Percentiles rank a stretch among this genome's conserved stretches.
Conservation (phyloP, 1,140 invertebrate genomes). For the Uloborus diversus region DNA sequence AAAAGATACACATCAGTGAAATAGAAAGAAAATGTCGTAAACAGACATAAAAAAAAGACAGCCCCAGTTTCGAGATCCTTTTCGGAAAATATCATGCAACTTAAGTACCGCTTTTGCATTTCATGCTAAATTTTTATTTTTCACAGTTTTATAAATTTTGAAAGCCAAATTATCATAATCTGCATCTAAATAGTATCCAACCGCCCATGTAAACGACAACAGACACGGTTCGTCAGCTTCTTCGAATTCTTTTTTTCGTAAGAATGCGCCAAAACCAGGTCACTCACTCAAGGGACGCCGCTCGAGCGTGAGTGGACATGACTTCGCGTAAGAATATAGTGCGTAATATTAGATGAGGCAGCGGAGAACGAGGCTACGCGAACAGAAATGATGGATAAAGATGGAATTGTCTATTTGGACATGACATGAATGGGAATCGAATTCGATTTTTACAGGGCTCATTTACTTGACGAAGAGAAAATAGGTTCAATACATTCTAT, state of each 20-base stretch:
- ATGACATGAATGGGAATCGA: too few species aligned
- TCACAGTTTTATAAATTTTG: not conserved
- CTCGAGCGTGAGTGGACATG: constrained; percentile 9
- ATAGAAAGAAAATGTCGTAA: too few species aligned
- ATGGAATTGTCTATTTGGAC: too few species aligned
- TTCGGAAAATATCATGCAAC: too few species aligned
- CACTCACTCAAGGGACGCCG: constrained; percentile 3
- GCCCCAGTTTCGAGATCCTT: too few species aligned
- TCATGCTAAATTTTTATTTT: too few species aligned
- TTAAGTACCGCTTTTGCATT: too few species aligned
- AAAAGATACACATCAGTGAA: too few species aligned
- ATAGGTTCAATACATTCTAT: too few species aligned
- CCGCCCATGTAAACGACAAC: constrained; percentile 19
- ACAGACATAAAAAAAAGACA: too few species aligned
- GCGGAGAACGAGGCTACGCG: constrained; percentile 34
- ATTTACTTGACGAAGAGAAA: too few species aligned
- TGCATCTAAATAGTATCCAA: constrained; percentile 20
- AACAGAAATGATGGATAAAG: constrained; percentile 18
- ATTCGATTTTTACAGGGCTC: too few species aligned
- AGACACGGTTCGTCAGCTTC: not conserved
- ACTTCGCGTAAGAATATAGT: constrained; percentile 2
- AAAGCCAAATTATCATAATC: constrained; percentile 16
- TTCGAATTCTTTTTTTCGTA: constrained; percentile 33
- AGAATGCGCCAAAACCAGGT: constrained; percentile 21
- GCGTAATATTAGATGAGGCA: not conserved